Conservation (phyloP, 2,113 vertebrate genomes). For the Aythya baeri region DNA sequence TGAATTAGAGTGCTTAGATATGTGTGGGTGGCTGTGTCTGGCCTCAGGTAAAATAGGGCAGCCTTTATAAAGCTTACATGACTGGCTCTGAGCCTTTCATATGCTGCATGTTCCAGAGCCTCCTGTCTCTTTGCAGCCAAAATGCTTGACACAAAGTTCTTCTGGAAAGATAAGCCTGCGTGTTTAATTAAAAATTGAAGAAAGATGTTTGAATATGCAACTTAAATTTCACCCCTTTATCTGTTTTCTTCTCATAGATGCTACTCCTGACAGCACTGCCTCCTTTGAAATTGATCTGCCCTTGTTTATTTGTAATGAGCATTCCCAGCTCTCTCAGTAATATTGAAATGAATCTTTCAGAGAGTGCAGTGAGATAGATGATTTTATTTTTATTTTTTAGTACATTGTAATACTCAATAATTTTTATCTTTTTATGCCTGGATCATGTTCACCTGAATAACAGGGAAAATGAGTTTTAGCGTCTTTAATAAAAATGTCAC, state of each 20-base stretch:
- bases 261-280: neutral
- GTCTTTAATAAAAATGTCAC: neutral
- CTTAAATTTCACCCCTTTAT: neutral
- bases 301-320: neutral
- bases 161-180: neutral
- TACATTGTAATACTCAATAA: neutral
- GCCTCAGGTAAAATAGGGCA: neutral
- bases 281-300: neutral
- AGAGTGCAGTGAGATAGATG: neutral
- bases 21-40: fast-evolving
- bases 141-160: neutral
- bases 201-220: neutral
- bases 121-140: neutral
- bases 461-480: neutral
- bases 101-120: neutral
- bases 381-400: neutral
- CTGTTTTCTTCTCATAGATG: neutral
- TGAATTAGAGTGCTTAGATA: neutral
- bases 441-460: neutral
- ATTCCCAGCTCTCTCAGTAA: neutral
- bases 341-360: neutral
- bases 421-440: conserved; percentile 1
- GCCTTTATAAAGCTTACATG: neutral
- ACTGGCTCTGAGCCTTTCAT: neutral
- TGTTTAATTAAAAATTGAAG: conserved; percentile 26